A percentile compares a stretch with the other conserved stretches of the same genome.
Conservation (phyloP, 2,113 vertebrate species). For the Acrocephalus arundinaceus region DNA sequence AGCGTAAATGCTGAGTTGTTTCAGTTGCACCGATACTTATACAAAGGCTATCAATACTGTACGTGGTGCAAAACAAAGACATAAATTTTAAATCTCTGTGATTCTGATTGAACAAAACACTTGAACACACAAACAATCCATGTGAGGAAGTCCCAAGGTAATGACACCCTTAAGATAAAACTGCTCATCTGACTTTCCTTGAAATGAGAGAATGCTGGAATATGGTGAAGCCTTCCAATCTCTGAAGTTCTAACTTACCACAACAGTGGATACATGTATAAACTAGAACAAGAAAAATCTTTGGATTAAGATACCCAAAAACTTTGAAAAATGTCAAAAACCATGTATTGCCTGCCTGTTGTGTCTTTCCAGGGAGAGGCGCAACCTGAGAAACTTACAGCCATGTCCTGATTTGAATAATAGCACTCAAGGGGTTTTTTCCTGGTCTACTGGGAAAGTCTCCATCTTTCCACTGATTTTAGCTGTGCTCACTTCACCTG, state of each 20-base stretch:
- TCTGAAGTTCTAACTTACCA: not conserved
- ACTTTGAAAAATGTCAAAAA: not conserved
- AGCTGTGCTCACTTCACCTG: not conserved
- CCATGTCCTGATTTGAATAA: not conserved
- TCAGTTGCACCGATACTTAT: not conserved
- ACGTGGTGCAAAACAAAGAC: not conserved
- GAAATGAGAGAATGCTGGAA: not conserved
- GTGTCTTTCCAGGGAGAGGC: not conserved
- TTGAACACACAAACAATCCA: not conserved
- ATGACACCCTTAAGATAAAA: not conserved
- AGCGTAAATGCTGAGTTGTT: not conserved
- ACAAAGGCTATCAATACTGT: not conserved
- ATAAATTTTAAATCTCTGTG: not conserved
- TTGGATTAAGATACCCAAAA: not conserved
- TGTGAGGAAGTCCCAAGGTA: not conserved
- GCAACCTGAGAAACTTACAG: not conserved
- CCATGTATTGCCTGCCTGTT: not conserved
- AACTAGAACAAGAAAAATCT: not conserved
- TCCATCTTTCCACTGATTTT: not conserved
- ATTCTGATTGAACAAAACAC: not conserved
- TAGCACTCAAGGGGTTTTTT: not conserved
- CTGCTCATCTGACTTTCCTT: not conserved
- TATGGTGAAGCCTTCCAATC: not conserved
- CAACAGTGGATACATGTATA: not conserved
- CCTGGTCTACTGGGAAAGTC: not conserved